A percentile compares a stretch with the other conserved stretches of the same genome.
These are phyloP conservation scores for Melolontha melolontha DNA, from an alignment of 2,888 invertebrate species.

Conservation along the genomic window DNA sequence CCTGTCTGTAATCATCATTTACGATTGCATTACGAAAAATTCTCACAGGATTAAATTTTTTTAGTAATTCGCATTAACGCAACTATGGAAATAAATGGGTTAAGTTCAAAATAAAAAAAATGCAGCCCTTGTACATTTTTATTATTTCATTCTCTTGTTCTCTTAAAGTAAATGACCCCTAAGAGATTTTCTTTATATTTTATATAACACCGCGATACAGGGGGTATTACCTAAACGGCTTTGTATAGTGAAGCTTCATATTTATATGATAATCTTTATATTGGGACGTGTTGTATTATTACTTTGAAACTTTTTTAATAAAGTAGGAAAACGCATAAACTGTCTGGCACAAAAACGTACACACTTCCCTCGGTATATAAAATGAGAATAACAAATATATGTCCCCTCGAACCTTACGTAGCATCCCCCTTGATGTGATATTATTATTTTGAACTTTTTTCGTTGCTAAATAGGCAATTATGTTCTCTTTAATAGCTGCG, in stretches of 20 bases:
- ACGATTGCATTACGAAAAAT: too few relatives aligned
- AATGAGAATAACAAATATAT: constrained; percentile 1
- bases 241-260: background rate
- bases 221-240: too few relatives aligned
- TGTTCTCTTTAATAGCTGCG: constrained; percentile 8
- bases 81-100: too few relatives aligned
- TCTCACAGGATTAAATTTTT: too few relatives aligned
- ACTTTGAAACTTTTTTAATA: constrained; percentile 16
- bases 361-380: background rate
- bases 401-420: background rate
- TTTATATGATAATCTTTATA: background rate
- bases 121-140: too few relatives aligned
- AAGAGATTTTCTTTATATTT: too few relatives aligned
- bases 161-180: too few relatives aligned
- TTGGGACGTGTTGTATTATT: background rate
- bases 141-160: too few relatives aligned
- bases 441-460: constrained; percentile 18
- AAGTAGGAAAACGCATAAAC: constrained; percentile 8
- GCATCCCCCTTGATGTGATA: constrained; percentile 1
- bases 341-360: background rate
- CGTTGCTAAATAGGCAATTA: constrained; percentile 10
- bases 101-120: too few relatives aligned
- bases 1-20: too few relatives aligned
- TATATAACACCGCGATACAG: too few relatives aligned
- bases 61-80: too few relatives aligned